Percentiles rank a stretch among this genome's conserved stretches.
Conservation (phyloP, 1,140 invertebrate species). For the Apis cerana region DNA sequence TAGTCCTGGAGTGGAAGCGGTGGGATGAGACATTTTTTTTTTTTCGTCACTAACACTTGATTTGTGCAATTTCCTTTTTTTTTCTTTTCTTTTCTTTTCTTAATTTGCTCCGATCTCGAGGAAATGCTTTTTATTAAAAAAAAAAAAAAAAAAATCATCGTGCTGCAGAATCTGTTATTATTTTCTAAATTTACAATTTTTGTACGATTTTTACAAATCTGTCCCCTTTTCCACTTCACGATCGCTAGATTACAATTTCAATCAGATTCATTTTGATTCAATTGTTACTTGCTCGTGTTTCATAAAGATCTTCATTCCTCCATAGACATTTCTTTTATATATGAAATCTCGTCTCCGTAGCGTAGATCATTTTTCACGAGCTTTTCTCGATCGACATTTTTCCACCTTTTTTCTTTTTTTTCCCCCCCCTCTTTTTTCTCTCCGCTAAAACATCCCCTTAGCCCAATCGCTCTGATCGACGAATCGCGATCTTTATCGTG, state of each 20-base stretch:
- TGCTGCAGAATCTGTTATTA: neutral
- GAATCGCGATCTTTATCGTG: neutral
- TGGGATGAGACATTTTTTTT: neutral
- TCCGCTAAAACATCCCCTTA: conserved; percentile 21
- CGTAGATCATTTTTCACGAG: conserved; percentile 27
- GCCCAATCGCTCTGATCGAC: conserved; percentile 19
- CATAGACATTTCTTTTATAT: conserved; percentile 8
- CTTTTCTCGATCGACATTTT: conserved; percentile 16
- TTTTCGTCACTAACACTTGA: neutral
- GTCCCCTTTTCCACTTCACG: conserved; percentile 11
- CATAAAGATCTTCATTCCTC: conserved; percentile 41
- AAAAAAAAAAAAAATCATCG: neutral
- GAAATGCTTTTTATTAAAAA: neutral
- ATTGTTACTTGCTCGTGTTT: conserved; percentile 38
- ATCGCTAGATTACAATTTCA: conserved; percentile 1
- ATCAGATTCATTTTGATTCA: conserved; percentile 25
- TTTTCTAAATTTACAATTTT: neutral
- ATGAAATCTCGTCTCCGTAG: conserved; percentile 15
- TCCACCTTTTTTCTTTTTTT: neutral
- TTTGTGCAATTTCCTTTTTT: neutral
- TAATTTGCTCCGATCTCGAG: neutral
- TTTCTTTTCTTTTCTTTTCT: neutral
- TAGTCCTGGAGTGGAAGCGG: conserved; percentile 24
- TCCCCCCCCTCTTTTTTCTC: conserved; percentile 5
- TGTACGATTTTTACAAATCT: neutral